Evolutionary conservation across 2,888 invertebrate genomes (phyloP).

Genomic region (Sympetrum striolatum): DNA sequence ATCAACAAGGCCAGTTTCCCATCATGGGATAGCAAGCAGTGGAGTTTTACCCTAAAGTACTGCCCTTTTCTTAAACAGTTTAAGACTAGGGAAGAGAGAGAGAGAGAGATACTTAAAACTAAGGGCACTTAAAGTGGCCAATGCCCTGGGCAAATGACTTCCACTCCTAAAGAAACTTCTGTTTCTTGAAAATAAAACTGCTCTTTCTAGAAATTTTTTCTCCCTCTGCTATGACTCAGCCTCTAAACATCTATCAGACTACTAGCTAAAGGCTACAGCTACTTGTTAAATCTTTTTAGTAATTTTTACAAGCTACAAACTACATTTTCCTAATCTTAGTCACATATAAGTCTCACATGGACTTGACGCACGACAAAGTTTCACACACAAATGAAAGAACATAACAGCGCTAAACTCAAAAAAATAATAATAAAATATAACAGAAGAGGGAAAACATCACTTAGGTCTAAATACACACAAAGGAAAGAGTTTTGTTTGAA

Average conservation of each 20-base stretch:
- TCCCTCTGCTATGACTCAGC: constrained; percentile 49
- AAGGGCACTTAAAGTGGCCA: constrained; percentile 50
- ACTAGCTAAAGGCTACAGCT: constrained; percentile 11
- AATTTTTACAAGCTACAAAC: constrained; percentile 46
- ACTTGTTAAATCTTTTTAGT: constrained; percentile 47
- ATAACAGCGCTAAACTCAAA: constrained; percentile 36
- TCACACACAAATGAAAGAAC: constrained; percentile 34
- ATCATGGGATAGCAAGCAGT: too few species aligned
- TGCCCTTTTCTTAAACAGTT: constrained; percentile 35
- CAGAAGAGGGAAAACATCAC: constrained; percentile 42
- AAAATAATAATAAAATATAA: constrained; percentile 34
- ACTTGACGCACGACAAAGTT: constrained; percentile 44
- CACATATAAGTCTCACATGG: constrained; percentile 40
- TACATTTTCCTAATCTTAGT: constrained; percentile 35
- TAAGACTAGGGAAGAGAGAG: constrained; percentile 44
- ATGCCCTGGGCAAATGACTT: constrained; percentile 46
- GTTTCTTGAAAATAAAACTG: constrained; percentile 43
- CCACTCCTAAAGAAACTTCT: constrained; percentile 46
- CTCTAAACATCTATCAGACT: constrained; percentile 46
- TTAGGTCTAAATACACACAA: constrained; percentile 44
- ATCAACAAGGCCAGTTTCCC: too few species aligned
- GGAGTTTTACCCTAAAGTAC: too few species aligned
- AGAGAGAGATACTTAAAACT: constrained; percentile 45
- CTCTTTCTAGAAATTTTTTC: constrained; percentile 40
- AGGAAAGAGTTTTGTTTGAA: constrained; percentile 44